Base-by-base conservation (phyloP, 2,113 vertebrate species). In the Rhizomys pruinosus region DNA sequence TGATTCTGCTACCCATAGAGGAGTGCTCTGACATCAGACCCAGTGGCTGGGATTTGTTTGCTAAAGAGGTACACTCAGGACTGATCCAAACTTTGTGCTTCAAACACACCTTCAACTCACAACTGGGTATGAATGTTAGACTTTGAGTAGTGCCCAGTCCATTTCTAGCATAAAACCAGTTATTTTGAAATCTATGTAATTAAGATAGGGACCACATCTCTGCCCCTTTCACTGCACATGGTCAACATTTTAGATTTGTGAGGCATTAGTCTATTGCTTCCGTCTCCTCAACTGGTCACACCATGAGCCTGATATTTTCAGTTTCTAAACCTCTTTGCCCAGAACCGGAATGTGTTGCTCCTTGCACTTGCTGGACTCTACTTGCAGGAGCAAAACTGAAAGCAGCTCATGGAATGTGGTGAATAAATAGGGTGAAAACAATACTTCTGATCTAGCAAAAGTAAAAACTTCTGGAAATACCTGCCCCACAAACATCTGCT, bases 401-500 rank as follows among this genome's bases (percentile, higher is more conserved):
- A 27, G 37, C 55, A 57, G 8, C 16, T 29, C 9, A 0, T 0
- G 1, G 11, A 0, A 0, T 2, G 1, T 20, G 10, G 32, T 6
- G 6, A 5, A 8, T 3, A 47, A 17, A 52, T 9, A 23, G 17
- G 12, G 15, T 10, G 34, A 66, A 37, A 61, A 19, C 55, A 34
- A n/a, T 2, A 61, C 4, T 44, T 55, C 16, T 37, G 12, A 7
- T 16, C 32, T 23, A 39, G 64, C 69, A 25, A n/a, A 2, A 63
- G 34, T 6, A 25, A 44, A 52, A 34, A 6, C 1, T 6, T 32
- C 47, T 76, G 29, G 27, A 37, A 79, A 8, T 3, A 32, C 19
- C 47, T 57, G 47, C 1, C 1, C 59, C 66, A 73, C 29, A 7
- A 11, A 22, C 1, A 32, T 39, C 16, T 29, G 32, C 69, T 37